A percentile compares a stretch with the other conserved stretches of the same genome.
These are phyloP conservation scores for Leptinotarsa undecemlineata DNA, from an alignment of 1,140 invertebrate species.

Conservation along the genomic window DNA sequence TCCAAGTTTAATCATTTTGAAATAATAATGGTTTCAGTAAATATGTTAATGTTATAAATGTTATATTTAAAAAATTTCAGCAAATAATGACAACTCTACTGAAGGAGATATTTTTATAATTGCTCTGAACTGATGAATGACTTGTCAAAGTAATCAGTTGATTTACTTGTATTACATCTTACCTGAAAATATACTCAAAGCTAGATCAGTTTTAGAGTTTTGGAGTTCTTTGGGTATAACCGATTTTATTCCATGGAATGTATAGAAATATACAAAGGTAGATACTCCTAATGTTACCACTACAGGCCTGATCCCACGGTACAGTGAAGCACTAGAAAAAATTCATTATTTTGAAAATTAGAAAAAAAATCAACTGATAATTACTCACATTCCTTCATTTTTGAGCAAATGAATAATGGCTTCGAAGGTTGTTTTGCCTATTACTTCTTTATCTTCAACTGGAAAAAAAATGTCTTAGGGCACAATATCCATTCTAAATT, in stretches of 20 bases:
- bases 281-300: slow-evolving; percentile 82
- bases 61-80: too few species aligned
- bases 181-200: slow-evolving; percentile 79
- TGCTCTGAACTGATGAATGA: too few species aligned
- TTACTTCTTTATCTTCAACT: slow-evolving; percentile 66
- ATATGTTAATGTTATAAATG: too few species aligned
- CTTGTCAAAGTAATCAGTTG: too few species aligned
- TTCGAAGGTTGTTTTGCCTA: slow-evolving; percentile 61
- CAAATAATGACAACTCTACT: too few species aligned
- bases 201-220: slow-evolving; percentile 73
- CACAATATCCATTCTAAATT: too few species aligned
- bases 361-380: neutral
- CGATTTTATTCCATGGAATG: slow-evolving; percentile 81
- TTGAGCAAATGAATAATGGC: slow-evolving; percentile 65
- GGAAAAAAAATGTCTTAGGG: slow-evolving; percentile 36
- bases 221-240: slow-evolving; percentile 56
- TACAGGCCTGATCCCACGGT: slow-evolving; percentile 81
- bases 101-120: too few species aligned
- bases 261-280: slow-evolving; percentile 92
- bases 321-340: slow-evolving; percentile 66
- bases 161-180: neutral
- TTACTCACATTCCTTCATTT: slow-evolving; percentile 74
- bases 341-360: slow-evolving; percentile 17
- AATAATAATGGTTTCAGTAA: too few species aligned
- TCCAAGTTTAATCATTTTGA: too few species aligned